Evolutionary conservation across 2,113 vertebrate genomes (phyloP).

Genomic region (Lucifuga dentata): DNA sequence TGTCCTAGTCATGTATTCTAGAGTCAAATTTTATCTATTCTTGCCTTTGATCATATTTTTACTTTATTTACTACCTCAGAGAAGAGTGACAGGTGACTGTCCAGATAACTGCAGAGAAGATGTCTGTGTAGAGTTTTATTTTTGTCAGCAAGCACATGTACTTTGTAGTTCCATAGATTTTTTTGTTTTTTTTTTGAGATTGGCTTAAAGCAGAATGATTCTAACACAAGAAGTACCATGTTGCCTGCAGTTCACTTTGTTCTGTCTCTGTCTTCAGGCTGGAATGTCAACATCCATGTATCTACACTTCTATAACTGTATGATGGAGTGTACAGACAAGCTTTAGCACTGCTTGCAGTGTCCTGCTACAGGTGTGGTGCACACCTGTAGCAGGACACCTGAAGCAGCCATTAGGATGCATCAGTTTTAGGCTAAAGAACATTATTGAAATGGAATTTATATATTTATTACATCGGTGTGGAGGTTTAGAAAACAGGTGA

Average conservation of each 20-base stretch:
- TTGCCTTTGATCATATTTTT: conserved; percentile 72
- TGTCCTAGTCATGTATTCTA: conserved; percentile 31
- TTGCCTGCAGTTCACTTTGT: conserved; percentile 11
- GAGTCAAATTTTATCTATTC: conserved; percentile 50
- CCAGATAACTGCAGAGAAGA: conserved; percentile 70
- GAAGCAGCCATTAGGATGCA: no score
- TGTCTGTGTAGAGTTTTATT: conserved; percentile 66
- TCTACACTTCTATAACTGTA: conserved; percentile 20
- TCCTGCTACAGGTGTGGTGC: no score
- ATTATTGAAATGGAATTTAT: no score
- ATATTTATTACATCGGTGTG: no score
- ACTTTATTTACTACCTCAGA: conserved; percentile 81
- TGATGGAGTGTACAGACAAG: conserved; percentile 12
- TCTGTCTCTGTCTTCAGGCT: conserved; percentile 42
- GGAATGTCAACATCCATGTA: conserved; percentile 36
- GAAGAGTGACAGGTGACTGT: conserved; percentile 68
- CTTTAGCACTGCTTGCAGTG: neutral
- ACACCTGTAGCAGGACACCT: conserved; percentile 13
- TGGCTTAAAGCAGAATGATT: conserved; percentile 47
- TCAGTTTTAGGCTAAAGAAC: no score
- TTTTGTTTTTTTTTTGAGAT: conserved; percentile 48
- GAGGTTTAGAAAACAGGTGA: no score
- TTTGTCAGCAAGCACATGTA: conserved; percentile 74
- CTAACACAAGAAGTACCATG: conserved; percentile 28
- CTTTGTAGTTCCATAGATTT: conserved; percentile 62